Evolutionary conservation across 1,140 invertebrate genomes (phyloP), one percentile per base, ranked within the genome.

Genomic region (Epicauta chinensis): DNA sequence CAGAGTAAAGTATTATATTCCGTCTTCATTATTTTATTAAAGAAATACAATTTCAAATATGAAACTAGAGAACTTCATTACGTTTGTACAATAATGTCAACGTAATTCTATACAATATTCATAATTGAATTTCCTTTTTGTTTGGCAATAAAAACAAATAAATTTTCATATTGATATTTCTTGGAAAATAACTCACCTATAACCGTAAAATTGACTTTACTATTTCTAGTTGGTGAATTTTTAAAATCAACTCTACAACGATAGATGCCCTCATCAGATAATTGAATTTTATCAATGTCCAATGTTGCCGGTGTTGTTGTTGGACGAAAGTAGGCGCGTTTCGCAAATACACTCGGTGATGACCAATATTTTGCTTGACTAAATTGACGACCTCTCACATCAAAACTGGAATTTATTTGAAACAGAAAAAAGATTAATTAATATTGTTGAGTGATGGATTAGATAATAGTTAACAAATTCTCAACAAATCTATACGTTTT

Each of bases 201-300:
- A 56, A 93, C 85, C 42, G 87, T 90, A 47, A 93, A 82, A 67
- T 91, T 91, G 67, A 93, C 82, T 72, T 87, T 86, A 42, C 84
- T 75, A 68, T 92, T 92, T 57, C 87, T 78, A 0, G 89, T 93
- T 0, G 89, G 88, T 0, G 88, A 90, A 68, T 91, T 89, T 36
- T 81, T 81, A 71, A 93, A 93, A 70, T 93, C 91, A 4, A 93
- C 89, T 37, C 91, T 75, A 72, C 91, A 93, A 44, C 88, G 76
- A 69, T 91, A 93, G 42, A 91, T 77, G 1, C 88, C 89, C 36
- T 86, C 87, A 69, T 93, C 89, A 9, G 77, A 75, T 30, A 83
- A 74, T 29, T 78, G 75, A 11, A 91, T 79, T 60, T 82, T 79
- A 61, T 87, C 84, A 17, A 91, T 78, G 48, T 84, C 77, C 41